Evolutionary conservation across 2,113 vertebrate species (phyloP), one percentile per base, ranked within the genome.

Genomic region (Heterocephalus glaber): DNA sequence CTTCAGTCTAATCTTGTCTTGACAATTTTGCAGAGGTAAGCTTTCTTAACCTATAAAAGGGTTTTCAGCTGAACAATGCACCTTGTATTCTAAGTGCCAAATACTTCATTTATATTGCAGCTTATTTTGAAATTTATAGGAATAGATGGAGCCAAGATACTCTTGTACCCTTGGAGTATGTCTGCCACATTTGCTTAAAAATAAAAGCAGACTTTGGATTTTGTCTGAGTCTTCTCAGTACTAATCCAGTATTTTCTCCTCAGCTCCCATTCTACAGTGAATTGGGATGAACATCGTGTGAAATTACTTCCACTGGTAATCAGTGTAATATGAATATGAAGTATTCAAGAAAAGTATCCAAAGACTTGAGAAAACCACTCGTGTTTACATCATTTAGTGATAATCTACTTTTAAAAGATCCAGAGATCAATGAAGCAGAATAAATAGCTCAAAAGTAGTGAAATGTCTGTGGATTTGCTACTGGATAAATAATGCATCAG

Each of bases 401-500:
- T 81, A 60, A 88, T 79, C 72, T 96, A 80, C 74, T 95, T 95
- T 95, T 76, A 81, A 96, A 87, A 95, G 76, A 89, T 90, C 33
- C 58, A 68, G 47, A 90, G 54, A 94, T 77, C 82, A 90, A 54
- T 38, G 47, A 92, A 90, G 90, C 76, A 74, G 26, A 81, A 61
- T 92, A 74, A 82, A 93, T 76, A 84, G 49, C 41, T n/a, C 63
- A 90, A 89, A 93, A 89, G 49, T 12, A 96, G 33, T 58, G 72
- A 92, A 17, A 28, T 74, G 83, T 72, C 14, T 60, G 47, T 30
- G 26, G 16, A 74, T 88, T 95, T 95, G 65, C 54, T 49, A 14
- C 22, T 58, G 76, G 38, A 86, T 90, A 94, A 82, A 96, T 95
- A 94, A 95, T 66, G 35, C 19, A 89, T 79, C 47, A n/a, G 28